Evolutionary conservation across 2,888 invertebrate species (phyloP), one percentile per base, ranked within the genome.

Genomic region (Trichogramma dendrolimi): DNA sequence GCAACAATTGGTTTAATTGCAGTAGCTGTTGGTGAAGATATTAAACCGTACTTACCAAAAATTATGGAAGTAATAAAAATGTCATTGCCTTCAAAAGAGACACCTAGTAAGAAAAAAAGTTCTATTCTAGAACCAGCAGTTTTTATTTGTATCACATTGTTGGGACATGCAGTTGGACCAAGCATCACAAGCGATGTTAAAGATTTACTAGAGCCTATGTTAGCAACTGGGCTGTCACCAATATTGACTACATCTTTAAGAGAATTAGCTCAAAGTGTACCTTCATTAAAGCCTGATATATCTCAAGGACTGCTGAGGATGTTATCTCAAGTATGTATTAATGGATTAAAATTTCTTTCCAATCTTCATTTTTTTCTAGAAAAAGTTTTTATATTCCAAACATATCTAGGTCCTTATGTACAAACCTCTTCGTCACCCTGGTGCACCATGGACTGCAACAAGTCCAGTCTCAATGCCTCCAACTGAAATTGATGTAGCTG

Each of bases 241-340:
- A 90, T 95, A 0, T 81, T 98, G 61, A 96, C 96, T 0, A 91
- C 94, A 46, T 93, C 96, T 59, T 81, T 99, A 41, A 86, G 93
- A 66, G 96, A 97, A 80, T 81, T 99, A 50, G 94, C 95, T 38
- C 86, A 87, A 67, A 90, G 91, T 75, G 89, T 98, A 52, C 95
- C 97, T 0, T 83, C 87, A 54, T 83, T 99, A 11, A 94, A 92
- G 79, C 85, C 87, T 56, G 91, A 93, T 75, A 96, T 99, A 72
- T 95, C 96, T 54, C 92, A 95, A 74, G 96, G 97, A 0, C 82
- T 99, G 39, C 82, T 97, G 60, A 90, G 92, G 72, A 94, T 96
- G 86, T 81, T 99, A 5, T 96, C 94, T 2, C 86, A 92, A 72
- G 66, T 65, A 14, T 4, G 91, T 11, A 50, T 50, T 50, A 4